Conservation (phyloP, 2,888 invertebrate species). For the Dasypogon diadema region DNA sequence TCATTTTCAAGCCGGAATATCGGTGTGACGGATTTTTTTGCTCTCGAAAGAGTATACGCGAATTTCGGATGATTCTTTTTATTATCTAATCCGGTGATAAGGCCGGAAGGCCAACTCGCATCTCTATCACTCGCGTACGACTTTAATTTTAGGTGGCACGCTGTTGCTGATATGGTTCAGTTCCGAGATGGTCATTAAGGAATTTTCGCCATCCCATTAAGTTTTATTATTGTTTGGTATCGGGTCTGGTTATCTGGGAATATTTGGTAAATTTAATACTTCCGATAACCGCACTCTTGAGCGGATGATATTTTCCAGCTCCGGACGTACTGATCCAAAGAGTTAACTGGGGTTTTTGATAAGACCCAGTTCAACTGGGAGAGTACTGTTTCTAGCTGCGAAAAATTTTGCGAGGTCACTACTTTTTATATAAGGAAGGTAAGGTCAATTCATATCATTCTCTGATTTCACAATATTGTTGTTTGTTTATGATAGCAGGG, state of each 20-base stretch:
- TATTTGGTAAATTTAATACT: not conserved
- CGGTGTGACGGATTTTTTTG: constrained; percentile 4
- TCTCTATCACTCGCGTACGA: not conserved
- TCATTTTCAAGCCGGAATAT: not conserved
- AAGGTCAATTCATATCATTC: too few relatives aligned
- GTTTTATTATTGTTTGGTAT: not conserved
- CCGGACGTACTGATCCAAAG: too few relatives aligned
- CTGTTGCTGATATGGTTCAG: not conserved
- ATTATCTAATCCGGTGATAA: constrained; percentile 33
- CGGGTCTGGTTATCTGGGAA: not conserved
- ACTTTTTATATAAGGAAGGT: too few relatives aligned
- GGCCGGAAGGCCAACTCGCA: constrained; percentile 33
- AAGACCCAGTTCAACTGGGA: too few relatives aligned
- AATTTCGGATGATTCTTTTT: constrained; percentile 9
- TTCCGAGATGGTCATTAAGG: not conserved
- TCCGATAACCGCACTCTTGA: too few relatives aligned
- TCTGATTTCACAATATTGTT: too few relatives aligned
- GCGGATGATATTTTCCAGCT: too few relatives aligned
- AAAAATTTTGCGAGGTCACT: too few relatives aligned
- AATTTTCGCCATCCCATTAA: not conserved
- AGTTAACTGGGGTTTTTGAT: too few relatives aligned
- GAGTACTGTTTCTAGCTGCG: too few relatives aligned
- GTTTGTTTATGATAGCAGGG: too few relatives aligned
- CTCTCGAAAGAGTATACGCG: not conserved
- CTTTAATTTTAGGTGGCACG: constrained; percentile 30